Evolutionary conservation across 2,113 vertebrate genomes (phyloP), one percentile per base, ranked within the genome.

Genomic region (Cinclus mexicanus): DNA sequence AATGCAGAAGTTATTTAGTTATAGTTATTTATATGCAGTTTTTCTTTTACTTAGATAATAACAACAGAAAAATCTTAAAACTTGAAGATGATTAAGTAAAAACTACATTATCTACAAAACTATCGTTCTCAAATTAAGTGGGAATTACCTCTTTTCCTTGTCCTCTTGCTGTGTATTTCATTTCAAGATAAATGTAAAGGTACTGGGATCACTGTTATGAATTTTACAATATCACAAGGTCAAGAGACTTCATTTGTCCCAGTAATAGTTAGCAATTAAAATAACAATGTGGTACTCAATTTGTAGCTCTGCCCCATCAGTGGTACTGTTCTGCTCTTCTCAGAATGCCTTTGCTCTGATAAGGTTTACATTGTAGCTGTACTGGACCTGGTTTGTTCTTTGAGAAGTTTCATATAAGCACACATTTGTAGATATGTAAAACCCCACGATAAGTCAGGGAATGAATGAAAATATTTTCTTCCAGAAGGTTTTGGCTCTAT

Each of bases 371-470:
- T 50, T 76, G 47, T 47, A 93, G 31, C 17, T 59, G 55, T 81
- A 49, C 10, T 22, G 28, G 24, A 65, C 9, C 7, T 64, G 31
- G 10, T n/a, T 81, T 74, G 35, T 70, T 16, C 6, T 64, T 69
- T n/a, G 26, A 65, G 17, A 83, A 47, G 10, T 67, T 59, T 89
- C 10, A 42, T 52, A n/a, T 19, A 77, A 60, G 5, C 16, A 77
- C 9, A 24, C 1, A 23, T 39, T 42, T 76, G 33, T 25, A 64
- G 18, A 25, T 55, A n/a, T 9, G 7, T 52, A 80, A 47, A 69
- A 72, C 5, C 1, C 9, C 7, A 16, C 3, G 8, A 15, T 35
- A 57, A 7, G 6, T 15, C 11, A 4, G 37, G 6, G 7, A 69
- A 2, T 20, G 25, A 81, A 82, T 37, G 3, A 91, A 91, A 89